Base-by-base conservation (phyloP, 2,113 vertebrate genomes). In the Eulacestoma nigropectus region DNA sequence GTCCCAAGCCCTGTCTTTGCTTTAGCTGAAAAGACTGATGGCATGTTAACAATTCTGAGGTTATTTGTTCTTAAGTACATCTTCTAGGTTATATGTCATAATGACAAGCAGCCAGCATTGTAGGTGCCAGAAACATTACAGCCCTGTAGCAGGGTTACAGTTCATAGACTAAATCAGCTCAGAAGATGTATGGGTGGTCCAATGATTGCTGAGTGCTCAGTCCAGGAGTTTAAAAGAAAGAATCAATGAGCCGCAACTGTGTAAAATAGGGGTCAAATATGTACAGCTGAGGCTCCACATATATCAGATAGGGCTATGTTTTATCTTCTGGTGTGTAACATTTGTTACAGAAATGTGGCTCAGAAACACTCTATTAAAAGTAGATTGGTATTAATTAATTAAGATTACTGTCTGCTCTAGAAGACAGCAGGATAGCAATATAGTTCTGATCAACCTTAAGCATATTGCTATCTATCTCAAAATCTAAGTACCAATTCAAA, bases 191-290 rank as follows among this genome's bases (percentile, higher is more conserved):
- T 97, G 96, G 95, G 93, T 64, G 62, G 89, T 88, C 93, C 92
- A 11, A 67, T 92, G 95, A 91, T 96, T 97, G 97, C 96, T 95
- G 97, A 97, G 95, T 96, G 97, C 91, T 98, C 95, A 96, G 96
- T 96, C 91, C 89, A 91, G 44, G 92, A 94, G 70, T 90, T 97
- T 97, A 96, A 98, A 96, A 97, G 97, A 95, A 96, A 93, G 97
- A 98, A 96, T 98, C 98, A 98, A 98, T 98, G 98, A 98, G 97
- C 96, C 77, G 3, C 95, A 97, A 94, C 97, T 96, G 97, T 97
- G 97, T 98, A 98, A 98, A 98, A 98, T 97, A 97, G 97, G 97
- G 97, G 97, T 98, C 98, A 98, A 97, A 97, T 96, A 97, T 97
- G 95, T 98, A 96, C 97, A 98, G 97, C 97, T 98, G 97, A 95